These are phyloP conservation scores for Mallateleia sp. DNA, from an alignment of 2,888 invertebrate genomes.

Conservation along the genomic window DNA sequence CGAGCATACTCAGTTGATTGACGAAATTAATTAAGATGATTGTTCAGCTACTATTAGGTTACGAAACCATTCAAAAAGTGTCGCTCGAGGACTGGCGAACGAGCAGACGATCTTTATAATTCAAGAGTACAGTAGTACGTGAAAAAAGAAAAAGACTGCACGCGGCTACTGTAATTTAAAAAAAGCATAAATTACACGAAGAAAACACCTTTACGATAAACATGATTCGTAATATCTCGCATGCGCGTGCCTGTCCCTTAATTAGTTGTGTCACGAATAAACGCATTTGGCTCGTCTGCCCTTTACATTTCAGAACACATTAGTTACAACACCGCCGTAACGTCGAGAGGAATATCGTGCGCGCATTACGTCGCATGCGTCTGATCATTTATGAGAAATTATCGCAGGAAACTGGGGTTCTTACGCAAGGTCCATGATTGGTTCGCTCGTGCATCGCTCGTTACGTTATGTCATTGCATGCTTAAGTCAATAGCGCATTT, in stretches of 20 bases:
- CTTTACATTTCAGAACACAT: slow-evolving; percentile 34
- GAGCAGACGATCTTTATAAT: too few species aligned
- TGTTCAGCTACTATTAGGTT: too few species aligned
- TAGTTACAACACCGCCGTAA: slow-evolving; percentile 19
- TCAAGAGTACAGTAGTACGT: too few species aligned
- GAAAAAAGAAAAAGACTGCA: too few species aligned
- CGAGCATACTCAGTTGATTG: too few species aligned
- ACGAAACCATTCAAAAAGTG: too few species aligned
- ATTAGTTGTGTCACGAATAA: slow-evolving; percentile 38
- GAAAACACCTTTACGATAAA: too few species aligned
- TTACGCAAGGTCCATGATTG: slow-evolving; percentile 71
- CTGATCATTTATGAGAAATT: slow-evolving; percentile 76
- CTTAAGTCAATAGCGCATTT: slow-evolving; percentile 67
- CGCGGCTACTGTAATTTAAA: too few species aligned
- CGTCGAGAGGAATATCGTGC: slow-evolving; percentile 44
- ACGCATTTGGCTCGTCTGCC: slow-evolving; percentile 42
- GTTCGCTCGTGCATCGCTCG: slow-evolving; percentile 64
- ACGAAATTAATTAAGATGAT: too few species aligned
- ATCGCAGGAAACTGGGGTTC: slow-evolving; percentile 76
- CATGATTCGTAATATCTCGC: too few species aligned
- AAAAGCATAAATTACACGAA: too few species aligned
- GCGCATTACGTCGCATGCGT: slow-evolving; percentile 59
- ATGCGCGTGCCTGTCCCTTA: slow-evolving; percentile 33
- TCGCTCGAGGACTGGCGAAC: too few species aligned
- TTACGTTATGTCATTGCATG: slow-evolving; percentile 65